A percentile compares a stretch with the other conserved stretches of the same genome.
Conservation (phyloP, 2,113 vertebrate genomes). For the Thermophis baileyi region DNA sequence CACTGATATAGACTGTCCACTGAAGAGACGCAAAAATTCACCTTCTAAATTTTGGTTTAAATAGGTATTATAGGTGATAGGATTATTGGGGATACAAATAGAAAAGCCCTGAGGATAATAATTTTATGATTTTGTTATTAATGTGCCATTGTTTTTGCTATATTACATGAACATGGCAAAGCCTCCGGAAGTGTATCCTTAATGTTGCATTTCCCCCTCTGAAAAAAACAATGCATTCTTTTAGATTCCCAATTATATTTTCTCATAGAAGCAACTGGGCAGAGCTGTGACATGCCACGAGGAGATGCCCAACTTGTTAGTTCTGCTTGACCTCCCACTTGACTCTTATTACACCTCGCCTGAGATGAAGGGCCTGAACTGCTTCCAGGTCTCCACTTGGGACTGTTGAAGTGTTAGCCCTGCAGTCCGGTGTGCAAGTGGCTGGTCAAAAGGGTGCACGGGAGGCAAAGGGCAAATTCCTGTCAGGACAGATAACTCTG, state of each 20-base stretch:
- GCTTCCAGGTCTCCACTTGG: slow-evolving; percentile 64
- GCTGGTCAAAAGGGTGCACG: slow-evolving; percentile 51
- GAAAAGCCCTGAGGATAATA: background rate
- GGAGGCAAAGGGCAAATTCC: slow-evolving; percentile 67
- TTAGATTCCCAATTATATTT: background rate
- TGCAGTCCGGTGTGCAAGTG: slow-evolving; percentile 67
- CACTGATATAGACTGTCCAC: background rate
- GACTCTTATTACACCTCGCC: slow-evolving; percentile 70
- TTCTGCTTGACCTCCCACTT: slow-evolving; percentile 75
- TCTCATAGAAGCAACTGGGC: background rate
- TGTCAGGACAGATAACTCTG: slow-evolving; percentile 53
- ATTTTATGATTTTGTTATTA: background rate
- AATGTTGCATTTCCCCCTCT: background rate
- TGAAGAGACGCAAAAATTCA: background rate
- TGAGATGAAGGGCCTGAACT: slow-evolving; percentile 67
- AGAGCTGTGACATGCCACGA: background rate
- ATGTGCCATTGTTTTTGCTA: background rate
- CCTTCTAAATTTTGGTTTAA: background rate
- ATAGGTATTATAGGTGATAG: background rate
- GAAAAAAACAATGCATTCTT: slow-evolving; percentile 20
- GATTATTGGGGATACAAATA: background rate
- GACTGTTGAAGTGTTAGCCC: slow-evolving; percentile 77
- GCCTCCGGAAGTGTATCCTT: background rate
- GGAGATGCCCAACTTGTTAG: slow-evolving; percentile 29
- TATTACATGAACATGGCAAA: background rate